Evolutionary conservation across 2,797 vertebrate genomes (phyloP).

Genomic region (Lepus townsendii): DNA sequence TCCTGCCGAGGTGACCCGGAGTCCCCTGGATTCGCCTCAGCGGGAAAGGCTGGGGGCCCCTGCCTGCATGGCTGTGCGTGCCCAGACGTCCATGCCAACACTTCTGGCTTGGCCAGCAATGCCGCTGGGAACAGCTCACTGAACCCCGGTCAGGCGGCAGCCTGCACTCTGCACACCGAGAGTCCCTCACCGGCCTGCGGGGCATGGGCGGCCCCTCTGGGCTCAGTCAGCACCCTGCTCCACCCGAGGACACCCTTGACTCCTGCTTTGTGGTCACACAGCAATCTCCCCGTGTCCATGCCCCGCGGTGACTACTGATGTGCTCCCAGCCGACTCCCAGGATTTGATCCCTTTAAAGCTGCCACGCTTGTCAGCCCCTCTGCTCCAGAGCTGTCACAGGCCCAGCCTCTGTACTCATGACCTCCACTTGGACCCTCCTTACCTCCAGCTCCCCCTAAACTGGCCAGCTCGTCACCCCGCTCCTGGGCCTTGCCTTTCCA

Average conservation of each 20-base stretch:
- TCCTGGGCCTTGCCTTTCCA: neutral
- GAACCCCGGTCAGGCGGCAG: neutral
- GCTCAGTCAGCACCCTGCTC: neutral
- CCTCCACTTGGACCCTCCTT: too few relatives aligned
- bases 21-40: neutral
- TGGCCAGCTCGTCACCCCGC: neutral
- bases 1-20: neutral
- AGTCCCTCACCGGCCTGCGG: neutral
- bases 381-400: neutral
- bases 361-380: neutral
- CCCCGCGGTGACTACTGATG: neutral
- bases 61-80: rapidly evolving
- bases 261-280: neutral
- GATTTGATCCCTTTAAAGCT: neutral
- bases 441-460: neutral
- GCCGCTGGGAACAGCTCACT: neutral
- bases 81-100: neutral
- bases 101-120: neutral
- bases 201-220: neutral
- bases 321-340: neutral
- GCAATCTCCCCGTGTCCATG: neutral
- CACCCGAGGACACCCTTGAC: neutral
- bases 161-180: neutral
- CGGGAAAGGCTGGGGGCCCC: neutral
- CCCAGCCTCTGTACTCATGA: neutral